Percentiles rank a stretch among this genome's conserved stretches.
Evolutionary conservation across 2,888 invertebrate genomes (phyloP).

Genomic region (Drosophila anceps): DNA sequence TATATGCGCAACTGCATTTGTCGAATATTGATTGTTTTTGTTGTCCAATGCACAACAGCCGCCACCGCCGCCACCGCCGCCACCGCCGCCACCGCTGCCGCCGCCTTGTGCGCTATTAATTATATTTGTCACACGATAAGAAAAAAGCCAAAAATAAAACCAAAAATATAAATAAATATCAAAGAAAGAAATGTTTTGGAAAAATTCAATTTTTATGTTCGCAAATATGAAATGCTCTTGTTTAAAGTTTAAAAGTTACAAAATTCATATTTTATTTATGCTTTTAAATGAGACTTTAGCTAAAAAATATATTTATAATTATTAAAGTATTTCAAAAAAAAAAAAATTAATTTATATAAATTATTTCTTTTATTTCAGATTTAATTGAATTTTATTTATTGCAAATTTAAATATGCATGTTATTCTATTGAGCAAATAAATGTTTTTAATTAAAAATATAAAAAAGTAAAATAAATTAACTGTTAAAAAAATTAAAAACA

Average conservation of each 20-base stretch:
- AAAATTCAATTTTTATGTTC: neutral
- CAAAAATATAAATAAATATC: neutral
- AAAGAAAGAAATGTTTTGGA: neutral
- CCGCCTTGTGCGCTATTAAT: constrained; percentile 50
- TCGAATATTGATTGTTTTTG: constrained; percentile 37
- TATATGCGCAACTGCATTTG: constrained; percentile 76
- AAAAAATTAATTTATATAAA: too few relatives aligned
- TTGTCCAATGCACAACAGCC: neutral
- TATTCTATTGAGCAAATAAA: too few relatives aligned
- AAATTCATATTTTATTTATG: too few relatives aligned
- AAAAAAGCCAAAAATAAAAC: neutral
- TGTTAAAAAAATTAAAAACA: too few relatives aligned
- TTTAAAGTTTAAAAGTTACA: neutral
- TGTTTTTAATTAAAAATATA: too few relatives aligned
- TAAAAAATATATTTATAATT: too few relatives aligned
- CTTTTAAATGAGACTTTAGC: too few relatives aligned
- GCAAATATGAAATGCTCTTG: constrained; percentile 8
- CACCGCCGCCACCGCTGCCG: constrained; percentile 24
- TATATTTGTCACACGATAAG: constrained; percentile 33
- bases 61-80: constrained; percentile 26
- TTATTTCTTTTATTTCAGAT: too few relatives aligned
- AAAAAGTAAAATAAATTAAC: too few relatives aligned
- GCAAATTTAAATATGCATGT: too few relatives aligned
- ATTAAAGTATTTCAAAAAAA: too few relatives aligned
- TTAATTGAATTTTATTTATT: too few relatives aligned